Evolutionary conservation across 2,888 invertebrate species (phyloP).

Genomic region (Erebia epiphron): DNA sequence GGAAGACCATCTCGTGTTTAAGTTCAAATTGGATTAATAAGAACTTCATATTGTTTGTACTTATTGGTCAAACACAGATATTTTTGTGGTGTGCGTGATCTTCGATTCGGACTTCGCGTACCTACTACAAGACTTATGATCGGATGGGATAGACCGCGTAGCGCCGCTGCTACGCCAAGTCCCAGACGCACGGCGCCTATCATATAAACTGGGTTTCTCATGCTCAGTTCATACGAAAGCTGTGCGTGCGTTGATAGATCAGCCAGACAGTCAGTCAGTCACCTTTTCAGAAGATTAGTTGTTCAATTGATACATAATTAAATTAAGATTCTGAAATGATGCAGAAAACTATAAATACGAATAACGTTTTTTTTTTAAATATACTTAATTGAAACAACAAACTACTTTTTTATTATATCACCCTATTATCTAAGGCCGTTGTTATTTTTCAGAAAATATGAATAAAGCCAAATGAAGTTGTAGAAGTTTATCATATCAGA

Average conservation of each 20-base stretch:
- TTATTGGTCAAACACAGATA: background rate
- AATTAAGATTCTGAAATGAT: too few species aligned
- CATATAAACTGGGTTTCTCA: background rate
- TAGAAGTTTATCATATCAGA: conserved; percentile 43
- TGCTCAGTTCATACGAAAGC: background rate
- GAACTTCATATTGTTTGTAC: background rate
- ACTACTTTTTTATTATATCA: too few species aligned
- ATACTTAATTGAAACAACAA: too few species aligned
- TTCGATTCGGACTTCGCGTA: background rate
- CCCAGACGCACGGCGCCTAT: background rate
- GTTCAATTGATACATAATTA: too few species aligned
- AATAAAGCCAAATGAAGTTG: conserved; percentile 19
- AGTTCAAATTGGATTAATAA: background rate
- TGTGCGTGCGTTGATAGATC: too few species aligned
- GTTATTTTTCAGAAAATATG: conserved; percentile 10
- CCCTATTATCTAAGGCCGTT: too few species aligned
- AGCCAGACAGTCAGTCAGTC: too few species aligned
- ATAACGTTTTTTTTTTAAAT: too few species aligned
- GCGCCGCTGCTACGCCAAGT: conserved; percentile 4
- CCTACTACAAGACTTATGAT: background rate
- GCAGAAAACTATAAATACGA: too few species aligned
- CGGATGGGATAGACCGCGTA: conserved; percentile 8
- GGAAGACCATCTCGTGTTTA: background rate
- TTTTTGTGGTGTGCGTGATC: background rate
- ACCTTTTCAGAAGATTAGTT: too few species aligned